phyloP scores from a whole-genome alignment of 2,888 invertebrate genomes.

The Callimorpha dominula region DNA sequence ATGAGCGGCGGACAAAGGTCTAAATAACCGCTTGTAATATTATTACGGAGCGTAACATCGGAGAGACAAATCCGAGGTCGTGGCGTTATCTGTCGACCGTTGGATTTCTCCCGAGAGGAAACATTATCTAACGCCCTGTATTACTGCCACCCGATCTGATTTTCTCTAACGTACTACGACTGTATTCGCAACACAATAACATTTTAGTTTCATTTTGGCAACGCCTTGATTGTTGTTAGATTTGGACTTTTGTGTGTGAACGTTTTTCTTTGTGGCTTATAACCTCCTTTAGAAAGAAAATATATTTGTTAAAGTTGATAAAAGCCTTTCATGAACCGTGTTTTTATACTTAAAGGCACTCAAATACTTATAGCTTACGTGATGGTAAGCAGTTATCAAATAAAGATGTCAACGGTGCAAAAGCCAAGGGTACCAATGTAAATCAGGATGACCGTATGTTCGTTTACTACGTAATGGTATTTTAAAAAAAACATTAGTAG shows the following conservation, averaged over 20 bases:
- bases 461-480: too few relatives aligned
- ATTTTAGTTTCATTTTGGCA: constrained; percentile 60
- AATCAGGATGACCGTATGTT: neutral
- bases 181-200: constrained; percentile 69
- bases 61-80: constrained; percentile 73
- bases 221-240: constrained; percentile 45
- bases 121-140: constrained; percentile 72
- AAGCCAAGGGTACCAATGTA: neutral
- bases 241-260: constrained; percentile 33
- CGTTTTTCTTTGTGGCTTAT: constrained; percentile 9
- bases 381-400: neutral
- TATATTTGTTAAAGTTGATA: neutral
- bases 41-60: constrained; percentile 58
- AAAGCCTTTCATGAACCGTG: neutral
- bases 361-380: neutral
- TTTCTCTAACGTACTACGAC: constrained; percentile 62
- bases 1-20: constrained; percentile 50
- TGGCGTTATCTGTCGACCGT: constrained; percentile 66
- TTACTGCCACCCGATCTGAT: constrained; percentile 70
- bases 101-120: constrained; percentile 67
- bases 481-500: too few relatives aligned
- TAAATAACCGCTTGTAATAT: constrained; percentile 56
- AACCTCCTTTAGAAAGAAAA: neutral
- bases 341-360: neutral
- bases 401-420: neutral